These are phyloP conservation scores for Phyllostomus discolor DNA, from an alignment of 2,113 vertebrate genomes.

Conservation along the genomic window DNA sequence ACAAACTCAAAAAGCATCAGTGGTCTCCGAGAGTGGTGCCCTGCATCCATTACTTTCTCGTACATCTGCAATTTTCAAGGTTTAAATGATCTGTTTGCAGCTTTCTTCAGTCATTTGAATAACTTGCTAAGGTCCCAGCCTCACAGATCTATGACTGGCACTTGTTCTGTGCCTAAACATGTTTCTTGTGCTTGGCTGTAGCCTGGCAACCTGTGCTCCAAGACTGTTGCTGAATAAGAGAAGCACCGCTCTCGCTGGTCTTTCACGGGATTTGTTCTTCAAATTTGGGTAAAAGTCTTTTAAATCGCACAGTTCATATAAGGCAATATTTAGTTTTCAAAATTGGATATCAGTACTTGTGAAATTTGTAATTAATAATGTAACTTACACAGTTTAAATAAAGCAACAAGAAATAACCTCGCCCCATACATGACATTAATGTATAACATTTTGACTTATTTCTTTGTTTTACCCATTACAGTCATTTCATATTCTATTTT, in stretches of 20 bases:
- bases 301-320: constrained; percentile 47
- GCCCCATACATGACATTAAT: not conserved
- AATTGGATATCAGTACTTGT: not conserved
- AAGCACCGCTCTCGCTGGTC: constrained; percentile 39
- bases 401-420: constrained; percentile 40
- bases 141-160: constrained; percentile 4
- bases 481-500: not conserved
- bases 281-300: constrained; percentile 1
- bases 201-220: constrained; percentile 47
- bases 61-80: not conserved
- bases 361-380: constrained; percentile 62
- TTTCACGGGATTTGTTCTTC: not conserved
- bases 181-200: constrained; percentile 24
- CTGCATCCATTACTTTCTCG: not conserved
- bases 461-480: constrained; percentile 25
- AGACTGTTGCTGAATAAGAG: constrained; percentile 21
- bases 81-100: constrained; percentile 48
- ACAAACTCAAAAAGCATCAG: constrained; percentile 18
- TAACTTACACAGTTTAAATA: constrained; percentile 18
- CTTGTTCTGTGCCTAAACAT: not conserved
- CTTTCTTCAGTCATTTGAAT: not conserved
- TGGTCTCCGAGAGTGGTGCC: not conserved
- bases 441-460: constrained; percentile 30
- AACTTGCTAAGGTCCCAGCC: constrained; percentile 1
- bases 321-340: constrained; percentile 5